These are phyloP conservation scores for Theristicus caerulescens DNA, from an alignment of 2,113 vertebrate species.

Conservation along the genomic window DNA sequence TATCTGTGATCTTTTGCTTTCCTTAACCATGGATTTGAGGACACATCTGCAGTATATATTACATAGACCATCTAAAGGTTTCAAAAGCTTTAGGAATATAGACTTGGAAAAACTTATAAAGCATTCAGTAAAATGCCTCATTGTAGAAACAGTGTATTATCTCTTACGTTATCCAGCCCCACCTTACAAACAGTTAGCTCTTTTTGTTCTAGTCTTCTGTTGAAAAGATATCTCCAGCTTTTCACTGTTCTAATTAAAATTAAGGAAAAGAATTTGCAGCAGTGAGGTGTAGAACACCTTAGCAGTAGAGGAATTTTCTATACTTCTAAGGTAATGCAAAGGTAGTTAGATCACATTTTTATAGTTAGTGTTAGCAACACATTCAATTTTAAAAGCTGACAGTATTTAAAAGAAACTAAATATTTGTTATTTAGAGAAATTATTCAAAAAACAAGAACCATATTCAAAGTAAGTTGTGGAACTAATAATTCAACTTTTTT, in stretches of 20 bases:
- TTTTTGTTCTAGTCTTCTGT: not conserved
- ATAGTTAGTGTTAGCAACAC: not conserved
- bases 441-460: not conserved
- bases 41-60: not conserved
- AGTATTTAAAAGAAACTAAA: not conserved
- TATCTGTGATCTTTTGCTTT: not conserved
- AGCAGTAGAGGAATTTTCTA: not conserved
- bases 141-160: not conserved
- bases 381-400: not conserved
- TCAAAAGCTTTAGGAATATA: not conserved
- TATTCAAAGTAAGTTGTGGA: not conserved
- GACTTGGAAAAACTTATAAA: not conserved
- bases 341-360: not conserved
- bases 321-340: not conserved
- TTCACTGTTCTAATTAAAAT: not conserved
- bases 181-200: not conserved
- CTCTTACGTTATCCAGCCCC: not conserved
- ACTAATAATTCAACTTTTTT: not conserved
- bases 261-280: not conserved
- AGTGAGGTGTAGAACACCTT: not conserved
- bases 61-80: not conserved
- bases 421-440: not conserved
- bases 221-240: not conserved
- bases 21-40: not conserved
- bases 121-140: not conserved